These are phyloP conservation scores for Phrixothrix hirtus DNA, from an alignment of 2,888 invertebrate genomes.

Conservation along the genomic window DNA sequence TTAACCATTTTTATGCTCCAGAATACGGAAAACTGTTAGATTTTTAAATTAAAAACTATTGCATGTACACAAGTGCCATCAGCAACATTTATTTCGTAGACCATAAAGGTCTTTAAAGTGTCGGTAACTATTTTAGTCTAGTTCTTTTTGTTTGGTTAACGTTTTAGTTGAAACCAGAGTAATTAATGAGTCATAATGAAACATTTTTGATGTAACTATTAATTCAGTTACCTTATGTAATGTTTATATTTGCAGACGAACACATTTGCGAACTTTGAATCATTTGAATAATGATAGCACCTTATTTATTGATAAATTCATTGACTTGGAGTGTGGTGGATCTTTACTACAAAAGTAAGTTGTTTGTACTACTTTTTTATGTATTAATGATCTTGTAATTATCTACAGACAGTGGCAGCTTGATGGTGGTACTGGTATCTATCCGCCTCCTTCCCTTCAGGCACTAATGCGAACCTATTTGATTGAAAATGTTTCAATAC, in stretches of 20 bases:
- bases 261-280: conserved; percentile 51
- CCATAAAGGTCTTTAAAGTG: no score
- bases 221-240: no score
- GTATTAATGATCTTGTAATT: no score
- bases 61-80: no score
- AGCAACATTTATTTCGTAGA: no score
- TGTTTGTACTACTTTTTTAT: conserved; percentile 5
- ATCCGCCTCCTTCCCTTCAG: conserved; percentile 84
- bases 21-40: no score
- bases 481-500: conserved; percentile 66
- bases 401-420: conserved; percentile 72
- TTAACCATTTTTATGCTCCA: no score
- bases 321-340: conserved; percentile 65
- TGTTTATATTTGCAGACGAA: conserved; percentile 54
- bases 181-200: no score
- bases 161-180: no score
- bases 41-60: no score
- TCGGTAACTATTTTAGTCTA: no score
- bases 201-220: conserved; percentile 1
- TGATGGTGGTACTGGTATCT: conserved; percentile 67
- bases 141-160: no score
- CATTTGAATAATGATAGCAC: conserved; percentile 51
- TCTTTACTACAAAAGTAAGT: conserved; percentile 59
- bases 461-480: conserved; percentile 76
- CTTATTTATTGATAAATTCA: conserved; percentile 73